phyloP scores from a whole-genome alignment of 2,113 vertebrate genomes.

The Lynx canadensis region DNA sequence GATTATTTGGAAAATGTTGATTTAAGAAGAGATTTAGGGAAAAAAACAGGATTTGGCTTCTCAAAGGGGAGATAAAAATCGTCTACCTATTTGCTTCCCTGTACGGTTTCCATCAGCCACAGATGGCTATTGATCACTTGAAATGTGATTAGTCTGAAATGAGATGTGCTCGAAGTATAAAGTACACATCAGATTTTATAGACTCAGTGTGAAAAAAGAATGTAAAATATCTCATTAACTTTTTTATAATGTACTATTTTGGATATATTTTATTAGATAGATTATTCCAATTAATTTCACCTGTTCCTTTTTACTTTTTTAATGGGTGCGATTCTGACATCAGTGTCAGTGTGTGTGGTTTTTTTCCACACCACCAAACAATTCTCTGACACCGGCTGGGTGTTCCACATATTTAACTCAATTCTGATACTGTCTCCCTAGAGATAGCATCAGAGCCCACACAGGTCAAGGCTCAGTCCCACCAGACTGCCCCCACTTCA shows the following conservation, averaged over 20 bases:
- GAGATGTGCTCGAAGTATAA: background rate
- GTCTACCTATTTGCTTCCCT: background rate
- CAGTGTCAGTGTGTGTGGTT: background rate
- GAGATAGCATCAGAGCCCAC: background rate
- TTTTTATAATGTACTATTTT: conserved; percentile 14
- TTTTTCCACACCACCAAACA: background rate
- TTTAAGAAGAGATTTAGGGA: conserved; percentile 13
- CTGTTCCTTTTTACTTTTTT: background rate
- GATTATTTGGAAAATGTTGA: conserved; percentile 42
- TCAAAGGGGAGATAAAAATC: background rate
- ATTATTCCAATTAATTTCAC: conserved; percentile 17
- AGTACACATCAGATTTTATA: conserved; percentile 1
- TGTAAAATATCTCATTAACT: background rate
- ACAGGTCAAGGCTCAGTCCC: background rate
- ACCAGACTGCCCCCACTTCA: background rate
- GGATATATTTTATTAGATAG: background rate
- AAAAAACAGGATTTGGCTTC: background rate
- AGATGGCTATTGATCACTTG: background rate
- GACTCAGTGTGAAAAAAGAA: background rate
- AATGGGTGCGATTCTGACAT: background rate
- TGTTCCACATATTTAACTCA: background rate
- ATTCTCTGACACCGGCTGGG: background rate
- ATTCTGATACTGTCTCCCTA: background rate
- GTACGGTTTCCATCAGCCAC: background rate
- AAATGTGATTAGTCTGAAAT: conserved; percentile 37